Conservation (phyloP, 2,888 invertebrate genomes). For the Troides aeacus region DNA sequence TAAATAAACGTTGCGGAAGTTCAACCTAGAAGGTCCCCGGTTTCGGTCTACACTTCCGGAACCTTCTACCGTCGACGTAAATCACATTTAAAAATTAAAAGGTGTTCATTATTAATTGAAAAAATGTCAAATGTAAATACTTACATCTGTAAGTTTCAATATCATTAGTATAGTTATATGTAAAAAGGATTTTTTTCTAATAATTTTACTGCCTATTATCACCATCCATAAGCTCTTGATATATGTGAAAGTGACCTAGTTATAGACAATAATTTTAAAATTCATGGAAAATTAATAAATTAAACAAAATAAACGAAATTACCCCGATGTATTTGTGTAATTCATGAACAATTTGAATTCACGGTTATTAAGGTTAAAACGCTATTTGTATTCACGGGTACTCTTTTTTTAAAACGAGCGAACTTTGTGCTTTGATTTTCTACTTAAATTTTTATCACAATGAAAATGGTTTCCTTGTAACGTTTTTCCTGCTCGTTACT, state of each 20-base stretch:
- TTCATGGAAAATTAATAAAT: not conserved
- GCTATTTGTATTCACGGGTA: constrained; percentile 28
- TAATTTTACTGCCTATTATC: too few species aligned
- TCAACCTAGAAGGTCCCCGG: too few species aligned
- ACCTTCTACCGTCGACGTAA: too few species aligned
- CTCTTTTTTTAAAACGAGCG: constrained; percentile 22
- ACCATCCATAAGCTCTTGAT: too few species aligned
- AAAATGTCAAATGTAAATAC: too few species aligned
- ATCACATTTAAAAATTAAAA: too few species aligned
- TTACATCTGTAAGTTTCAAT: too few species aligned
- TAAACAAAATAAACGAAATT: constrained; percentile 4
- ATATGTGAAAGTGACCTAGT: not conserved
- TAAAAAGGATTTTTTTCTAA: too few species aligned
- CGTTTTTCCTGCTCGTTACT: constrained; percentile 1
- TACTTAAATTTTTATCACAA: constrained; percentile 17
- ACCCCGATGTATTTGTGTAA: constrained; percentile 18
- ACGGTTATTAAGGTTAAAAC: constrained; percentile 27
- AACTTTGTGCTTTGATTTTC: constrained; percentile 22
- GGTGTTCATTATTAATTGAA: too few species aligned
- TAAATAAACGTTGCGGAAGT: too few species aligned
- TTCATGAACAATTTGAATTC: constrained; percentile 27
- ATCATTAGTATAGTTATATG: too few species aligned
- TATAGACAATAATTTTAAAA: not conserved
- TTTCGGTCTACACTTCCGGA: too few species aligned
- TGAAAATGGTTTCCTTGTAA: constrained; percentile 8